A percentile compares a stretch with the other conserved stretches of the same genome.
These are phyloP conservation scores for Drosophila ogumai DNA, from an alignment of 1,140 invertebrate genomes.

Conservation along the genomic window DNA sequence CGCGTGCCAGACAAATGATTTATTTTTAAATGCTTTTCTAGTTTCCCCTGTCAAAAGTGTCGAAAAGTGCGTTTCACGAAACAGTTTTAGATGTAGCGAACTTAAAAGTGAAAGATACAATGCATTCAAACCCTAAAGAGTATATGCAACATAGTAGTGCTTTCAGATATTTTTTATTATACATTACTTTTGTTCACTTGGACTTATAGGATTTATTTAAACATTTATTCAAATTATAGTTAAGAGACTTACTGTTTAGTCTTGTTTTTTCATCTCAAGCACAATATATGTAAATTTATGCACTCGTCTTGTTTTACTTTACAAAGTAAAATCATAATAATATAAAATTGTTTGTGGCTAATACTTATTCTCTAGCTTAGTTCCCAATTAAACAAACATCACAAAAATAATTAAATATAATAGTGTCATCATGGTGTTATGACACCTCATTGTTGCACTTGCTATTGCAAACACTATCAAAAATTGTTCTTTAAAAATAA, in stretches of 20 bases:
- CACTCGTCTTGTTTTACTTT: too few species aligned
- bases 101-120: slow-evolving; percentile 10
- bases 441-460: too few species aligned
- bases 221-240: not conserved
- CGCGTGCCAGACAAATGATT: slow-evolving; percentile 77
- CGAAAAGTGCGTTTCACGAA: slow-evolving; percentile 53
- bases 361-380: too few species aligned
- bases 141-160: not conserved
- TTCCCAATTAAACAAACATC: too few species aligned
- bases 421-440: too few species aligned
- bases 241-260: not conserved
- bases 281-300: too few species aligned
- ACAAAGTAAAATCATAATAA: too few species aligned
- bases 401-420: too few species aligned
- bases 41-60: slow-evolving; percentile 55
- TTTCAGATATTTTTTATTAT: not conserved
- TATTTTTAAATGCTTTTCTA: slow-evolving; percentile 68
- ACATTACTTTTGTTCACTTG: too few species aligned
- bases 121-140: slow-evolving; percentile 3
- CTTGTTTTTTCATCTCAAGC: not conserved
- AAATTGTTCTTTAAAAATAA: not conserved
- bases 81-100: slow-evolving; percentile 12
- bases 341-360: too few species aligned
- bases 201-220: not conserved
- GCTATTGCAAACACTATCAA: too few species aligned